phyloP scores from a whole-genome alignment of 2,797 vertebrate species.

The Apogon hyalosoma region DNA sequence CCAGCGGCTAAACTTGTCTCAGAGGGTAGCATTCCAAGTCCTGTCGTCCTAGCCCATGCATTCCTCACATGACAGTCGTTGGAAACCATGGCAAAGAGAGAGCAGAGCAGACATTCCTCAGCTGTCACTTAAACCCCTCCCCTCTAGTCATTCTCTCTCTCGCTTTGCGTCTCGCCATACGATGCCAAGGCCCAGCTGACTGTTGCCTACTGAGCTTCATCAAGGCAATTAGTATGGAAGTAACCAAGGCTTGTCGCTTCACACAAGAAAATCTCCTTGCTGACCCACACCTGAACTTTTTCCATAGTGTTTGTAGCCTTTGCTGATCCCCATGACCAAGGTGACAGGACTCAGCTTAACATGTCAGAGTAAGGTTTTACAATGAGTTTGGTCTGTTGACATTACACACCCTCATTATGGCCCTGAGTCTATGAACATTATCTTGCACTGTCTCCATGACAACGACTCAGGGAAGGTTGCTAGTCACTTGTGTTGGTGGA shows the following conservation, averaged over 20 bases:
- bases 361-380: constrained; percentile 46
- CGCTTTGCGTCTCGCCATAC: constrained; percentile 42
- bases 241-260: constrained; percentile 48
- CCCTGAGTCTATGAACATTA: constrained; percentile 68
- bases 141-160: constrained; percentile 53
- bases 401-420: constrained; percentile 67
- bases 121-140: constrained; percentile 88
- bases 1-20: constrained; percentile 73
- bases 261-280: constrained; percentile 48
- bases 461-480: constrained; percentile 68
- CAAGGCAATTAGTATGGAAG: constrained; percentile 61
- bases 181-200: constrained; percentile 63
- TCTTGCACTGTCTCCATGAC: constrained; percentile 75
- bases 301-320: constrained; percentile 6
- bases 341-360: constrained; percentile 51
- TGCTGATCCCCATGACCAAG: constrained; percentile 28
- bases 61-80: constrained; percentile 90
- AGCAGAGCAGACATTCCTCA: constrained; percentile 89
- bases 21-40: constrained; percentile 87
- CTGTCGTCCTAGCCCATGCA: constrained; percentile 84
- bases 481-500: constrained; percentile 74
- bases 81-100: constrained; percentile 88
- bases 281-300: constrained; percentile 73
- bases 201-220: constrained; percentile 65
- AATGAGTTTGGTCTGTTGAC: constrained; percentile 65